Evolutionary conservation across 2,113 vertebrate genomes (phyloP), one percentile per base, ranked within the genome.

Genomic region (Apus apus): DNA sequence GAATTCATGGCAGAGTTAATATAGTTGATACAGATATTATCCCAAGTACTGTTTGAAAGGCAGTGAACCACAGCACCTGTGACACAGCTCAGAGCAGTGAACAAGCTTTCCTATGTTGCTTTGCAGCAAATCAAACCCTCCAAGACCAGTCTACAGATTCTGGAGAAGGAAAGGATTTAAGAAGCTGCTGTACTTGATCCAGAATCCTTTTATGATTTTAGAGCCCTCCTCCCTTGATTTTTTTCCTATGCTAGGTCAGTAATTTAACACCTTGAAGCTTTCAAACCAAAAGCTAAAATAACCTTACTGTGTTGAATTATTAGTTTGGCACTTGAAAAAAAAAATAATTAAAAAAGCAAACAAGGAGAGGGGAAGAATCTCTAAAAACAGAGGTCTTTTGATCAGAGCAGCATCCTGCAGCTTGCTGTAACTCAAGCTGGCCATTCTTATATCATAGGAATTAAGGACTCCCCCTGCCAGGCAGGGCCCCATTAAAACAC

Each of bases 371-470:
- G 58, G 6, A 11, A 72, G 71, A 75, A 74, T 72, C 94, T 96
- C 73, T 94, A 92, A 97, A 98, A 98, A 98, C 97, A 98, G 97
- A 98, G 87, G 93, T 84, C 97, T 98, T 98, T 98, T 98, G 98
- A 98, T 98, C 97, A 98, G 97, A 96, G 97, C 65, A 97, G 96
- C 93, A 96, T 98, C 97, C 96, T 97, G 96, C 96, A 97, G 97
- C 92, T 97, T 65, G 90, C 97, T 97, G 98, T 98, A 98, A 98
- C 97, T 98, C 97, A 98, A 98, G 95, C 98, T 97, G 96, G 91
- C 96, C 95, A 98, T 98, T 98, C 98, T 98, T 97, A 98, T 87
- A 95, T 74, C 94, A 96, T 62, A 98, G 96, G 98, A 98, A 98
- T 97, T 97, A 98, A 98, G 96, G 95, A 97, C 95, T 97, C 96